Conservation (phyloP, 2,888 invertebrate species). For the Eurytoma californica region DNA sequence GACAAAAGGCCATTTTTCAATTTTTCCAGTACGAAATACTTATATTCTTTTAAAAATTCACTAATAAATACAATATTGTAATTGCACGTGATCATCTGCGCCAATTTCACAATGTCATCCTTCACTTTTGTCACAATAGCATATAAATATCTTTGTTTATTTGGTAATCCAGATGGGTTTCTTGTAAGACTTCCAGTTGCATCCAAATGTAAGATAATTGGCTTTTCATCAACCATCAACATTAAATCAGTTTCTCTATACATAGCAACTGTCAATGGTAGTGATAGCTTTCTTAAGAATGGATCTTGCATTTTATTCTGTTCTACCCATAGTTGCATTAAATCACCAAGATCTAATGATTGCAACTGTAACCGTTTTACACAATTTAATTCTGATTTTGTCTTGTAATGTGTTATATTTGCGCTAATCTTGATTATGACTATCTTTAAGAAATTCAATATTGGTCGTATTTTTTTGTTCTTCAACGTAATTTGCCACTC, state of each 20-base stretch:
- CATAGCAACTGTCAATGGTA: slow-evolving; percentile 31
- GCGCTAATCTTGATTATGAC: no score
- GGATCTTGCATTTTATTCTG: slow-evolving; percentile 9
- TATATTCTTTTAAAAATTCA: neutral
- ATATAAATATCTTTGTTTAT: slow-evolving; percentile 29
- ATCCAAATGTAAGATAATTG: slow-evolving; percentile 17
- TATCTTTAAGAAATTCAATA: no score
- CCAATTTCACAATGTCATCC: slow-evolving; percentile 3
- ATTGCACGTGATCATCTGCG: neutral
- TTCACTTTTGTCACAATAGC: neutral
- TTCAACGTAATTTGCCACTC: no score
- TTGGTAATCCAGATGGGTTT: neutral
- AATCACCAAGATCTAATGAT: slow-evolving; percentile 53
- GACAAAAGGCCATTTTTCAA: slow-evolving; percentile 7
- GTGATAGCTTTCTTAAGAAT: slow-evolving; percentile 6
- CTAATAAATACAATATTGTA: neutral
- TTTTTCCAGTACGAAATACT: slow-evolving; percentile 14
- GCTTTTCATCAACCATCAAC: neutral
- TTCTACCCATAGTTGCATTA: slow-evolving; percentile 16
- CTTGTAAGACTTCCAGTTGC: slow-evolving; percentile 12
- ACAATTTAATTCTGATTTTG: slow-evolving; percentile 18
- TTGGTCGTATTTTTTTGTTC: no score
- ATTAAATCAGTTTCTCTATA: slow-evolving; percentile 7
- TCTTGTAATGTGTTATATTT: no score
- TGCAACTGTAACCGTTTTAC: slow-evolving; percentile 23